Percentiles rank a stretch among this genome's conserved stretches.
These are phyloP conservation scores for Heterocephalus glaber DNA, from an alignment of 2,113 vertebrate species.

Conservation along the genomic window DNA sequence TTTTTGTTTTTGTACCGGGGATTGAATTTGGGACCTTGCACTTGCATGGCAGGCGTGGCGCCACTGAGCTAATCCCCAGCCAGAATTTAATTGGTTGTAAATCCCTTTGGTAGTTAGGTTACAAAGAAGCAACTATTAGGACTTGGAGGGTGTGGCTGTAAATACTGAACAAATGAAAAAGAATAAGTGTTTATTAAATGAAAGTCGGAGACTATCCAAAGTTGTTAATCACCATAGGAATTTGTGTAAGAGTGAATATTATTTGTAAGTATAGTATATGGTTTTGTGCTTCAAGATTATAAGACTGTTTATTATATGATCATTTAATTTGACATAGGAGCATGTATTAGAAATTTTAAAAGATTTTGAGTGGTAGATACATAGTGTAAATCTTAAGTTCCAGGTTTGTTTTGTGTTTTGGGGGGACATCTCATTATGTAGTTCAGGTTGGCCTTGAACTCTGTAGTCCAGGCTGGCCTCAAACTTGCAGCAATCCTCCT, in stretches of 20 bases:
- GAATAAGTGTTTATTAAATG: conserved; percentile 38
- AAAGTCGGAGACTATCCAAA: conserved; percentile 3
- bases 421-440: neutral
- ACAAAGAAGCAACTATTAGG: neutral
- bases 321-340: neutral
- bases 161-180: conserved; percentile 13
- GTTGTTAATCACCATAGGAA: neutral
- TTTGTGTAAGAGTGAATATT: conserved; percentile 10
- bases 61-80: too few species aligned
- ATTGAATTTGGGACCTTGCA: too few species aligned
- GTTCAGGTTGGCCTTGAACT: neutral
- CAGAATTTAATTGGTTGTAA: conserved; percentile 24
- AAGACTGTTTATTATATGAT: conserved; percentile 11
- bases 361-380: conserved; percentile 10
- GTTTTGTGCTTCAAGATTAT: neutral
- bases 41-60: too few species aligned
- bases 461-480: neutral
- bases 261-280: neutral
- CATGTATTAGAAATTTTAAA: conserved; percentile 8
- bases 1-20: too few species aligned
- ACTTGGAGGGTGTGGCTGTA: neutral
- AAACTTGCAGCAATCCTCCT: neutral
- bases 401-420: neutral
- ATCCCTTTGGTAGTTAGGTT: conserved; percentile 35
- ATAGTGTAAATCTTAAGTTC: conserved; percentile 14